These are phyloP conservation scores for Melitaea cinxia DNA, from an alignment of 1,140 invertebrate genomes.

Conservation along the genomic window DNA sequence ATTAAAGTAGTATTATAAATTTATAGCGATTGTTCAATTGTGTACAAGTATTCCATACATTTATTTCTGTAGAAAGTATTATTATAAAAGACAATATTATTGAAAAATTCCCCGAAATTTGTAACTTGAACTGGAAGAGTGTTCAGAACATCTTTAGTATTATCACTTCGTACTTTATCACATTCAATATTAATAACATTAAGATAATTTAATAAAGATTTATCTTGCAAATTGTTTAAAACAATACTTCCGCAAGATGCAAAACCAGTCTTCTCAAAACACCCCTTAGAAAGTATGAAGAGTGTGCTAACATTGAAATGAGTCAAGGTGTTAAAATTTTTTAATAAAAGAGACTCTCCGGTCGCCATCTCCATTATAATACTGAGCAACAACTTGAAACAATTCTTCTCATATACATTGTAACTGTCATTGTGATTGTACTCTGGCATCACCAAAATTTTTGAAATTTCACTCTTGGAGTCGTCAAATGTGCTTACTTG, in stretches of 20 bases:
- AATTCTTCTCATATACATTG: constrained; percentile 65
- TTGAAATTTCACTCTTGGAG: constrained; percentile 45
- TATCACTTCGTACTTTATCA: constrained; percentile 50
- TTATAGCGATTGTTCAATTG: constrained; percentile 63
- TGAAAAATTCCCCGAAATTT: constrained; percentile 67
- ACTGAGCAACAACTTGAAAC: constrained; percentile 57
- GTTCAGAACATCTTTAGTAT: constrained; percentile 64
- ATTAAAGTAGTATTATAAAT: constrained; percentile 31
- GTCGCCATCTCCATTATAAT: constrained; percentile 50
- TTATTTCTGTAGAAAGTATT: constrained; percentile 75
- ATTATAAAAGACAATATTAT: constrained; percentile 71
- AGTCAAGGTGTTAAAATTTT: constrained; percentile 67
- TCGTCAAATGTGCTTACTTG: constrained; percentile 39
- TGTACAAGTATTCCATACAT: constrained; percentile 64
- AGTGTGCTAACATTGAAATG: constrained; percentile 76
- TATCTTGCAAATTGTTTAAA: constrained; percentile 57
- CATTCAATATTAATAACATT: constrained; percentile 58
- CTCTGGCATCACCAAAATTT: constrained; percentile 52
- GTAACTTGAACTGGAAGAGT: constrained; percentile 62
- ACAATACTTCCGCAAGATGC: constrained; percentile 58
- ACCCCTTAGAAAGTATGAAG: constrained; percentile 63
- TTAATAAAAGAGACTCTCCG: constrained; percentile 59
- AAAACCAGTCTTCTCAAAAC: constrained; percentile 70
- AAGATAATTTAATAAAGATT: constrained; percentile 51
- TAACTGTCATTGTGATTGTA: constrained; percentile 58